Conservation (phyloP, 1,140 invertebrate genomes). For the Helicoverpa zea region DNA sequence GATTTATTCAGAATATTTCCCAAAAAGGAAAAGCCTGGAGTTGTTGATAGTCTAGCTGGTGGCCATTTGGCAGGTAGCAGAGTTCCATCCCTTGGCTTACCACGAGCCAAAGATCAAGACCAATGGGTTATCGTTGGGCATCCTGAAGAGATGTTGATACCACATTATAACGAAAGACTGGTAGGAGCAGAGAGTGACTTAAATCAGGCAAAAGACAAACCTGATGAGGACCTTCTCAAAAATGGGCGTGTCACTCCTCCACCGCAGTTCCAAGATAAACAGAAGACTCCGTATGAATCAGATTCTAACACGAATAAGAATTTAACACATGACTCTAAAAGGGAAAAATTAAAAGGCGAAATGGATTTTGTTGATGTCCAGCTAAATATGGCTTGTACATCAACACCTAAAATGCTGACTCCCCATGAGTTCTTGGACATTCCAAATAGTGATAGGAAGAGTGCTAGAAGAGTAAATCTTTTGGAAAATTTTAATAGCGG, state of each 20-base stretch:
- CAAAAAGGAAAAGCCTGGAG: slow-evolving; percentile 76
- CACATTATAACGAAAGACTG: slow-evolving; percentile 79
- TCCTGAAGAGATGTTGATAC: slow-evolving; percentile 80
- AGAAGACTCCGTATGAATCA: slow-evolving; percentile 74
- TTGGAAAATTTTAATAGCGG: slow-evolving; percentile 78
- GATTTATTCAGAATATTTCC: slow-evolving; percentile 80
- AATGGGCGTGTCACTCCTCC: slow-evolving; percentile 79
- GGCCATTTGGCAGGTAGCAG: slow-evolving; percentile 77
- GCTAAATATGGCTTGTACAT: slow-evolving; percentile 82
- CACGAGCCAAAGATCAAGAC: slow-evolving; percentile 72
- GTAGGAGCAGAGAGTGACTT: slow-evolving; percentile 67
- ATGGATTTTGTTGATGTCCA: slow-evolving; percentile 79
- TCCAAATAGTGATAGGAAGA: slow-evolving; percentile 71
- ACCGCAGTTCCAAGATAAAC: slow-evolving; percentile 83
- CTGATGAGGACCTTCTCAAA: slow-evolving; percentile 68
- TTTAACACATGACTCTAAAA: slow-evolving; percentile 80
- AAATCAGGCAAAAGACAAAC: slow-evolving; percentile 71
- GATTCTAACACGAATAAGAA: slow-evolving; percentile 74
- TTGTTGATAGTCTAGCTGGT: slow-evolving; percentile 74
- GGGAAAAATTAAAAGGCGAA: slow-evolving; percentile 83
- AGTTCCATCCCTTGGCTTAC: slow-evolving; percentile 82
- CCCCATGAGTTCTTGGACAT: slow-evolving; percentile 77
- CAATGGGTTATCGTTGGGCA: slow-evolving; percentile 82
- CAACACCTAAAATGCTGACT: slow-evolving; percentile 84
- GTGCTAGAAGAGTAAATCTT: slow-evolving; percentile 72